Conservation (phyloP, 2,797 vertebrate genomes). For the Masticophis lateralis region DNA sequence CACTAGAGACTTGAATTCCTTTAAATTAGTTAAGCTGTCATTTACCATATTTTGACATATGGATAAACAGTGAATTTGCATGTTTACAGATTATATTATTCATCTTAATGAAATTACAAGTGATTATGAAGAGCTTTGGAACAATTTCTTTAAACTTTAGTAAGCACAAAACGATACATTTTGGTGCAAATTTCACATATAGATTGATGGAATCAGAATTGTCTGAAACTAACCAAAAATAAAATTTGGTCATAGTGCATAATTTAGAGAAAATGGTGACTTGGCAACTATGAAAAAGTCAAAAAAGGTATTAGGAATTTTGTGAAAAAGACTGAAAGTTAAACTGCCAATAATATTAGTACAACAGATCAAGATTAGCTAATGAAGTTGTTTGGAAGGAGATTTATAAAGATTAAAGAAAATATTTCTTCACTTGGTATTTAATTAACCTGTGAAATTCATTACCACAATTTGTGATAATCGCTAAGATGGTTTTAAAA, state of each 20-base stretch:
- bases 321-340: background rate
- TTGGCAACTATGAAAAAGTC: background rate
- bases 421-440: background rate
- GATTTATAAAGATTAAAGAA: background rate
- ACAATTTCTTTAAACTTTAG: background rate
- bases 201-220: background rate
- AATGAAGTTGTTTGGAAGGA: background rate
- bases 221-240: background rate
- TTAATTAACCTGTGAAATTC: background rate
- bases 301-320: background rate
- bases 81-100: background rate
- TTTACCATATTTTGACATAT: background rate
- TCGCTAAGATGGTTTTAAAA: background rate
- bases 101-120: background rate
- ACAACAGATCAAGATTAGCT: background rate
- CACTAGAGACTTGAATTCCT: background rate
- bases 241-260: background rate
- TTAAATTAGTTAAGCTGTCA: background rate
- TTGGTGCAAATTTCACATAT: background rate
- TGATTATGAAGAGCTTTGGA: background rate
- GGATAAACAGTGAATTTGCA: background rate
- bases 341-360: background rate
- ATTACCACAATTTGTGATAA: background rate
- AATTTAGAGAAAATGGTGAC: background rate
- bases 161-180: background rate